These are phyloP conservation scores for Rhineura floridana DNA, from an alignment of 2,113 vertebrate species.

Conservation along the genomic window DNA sequence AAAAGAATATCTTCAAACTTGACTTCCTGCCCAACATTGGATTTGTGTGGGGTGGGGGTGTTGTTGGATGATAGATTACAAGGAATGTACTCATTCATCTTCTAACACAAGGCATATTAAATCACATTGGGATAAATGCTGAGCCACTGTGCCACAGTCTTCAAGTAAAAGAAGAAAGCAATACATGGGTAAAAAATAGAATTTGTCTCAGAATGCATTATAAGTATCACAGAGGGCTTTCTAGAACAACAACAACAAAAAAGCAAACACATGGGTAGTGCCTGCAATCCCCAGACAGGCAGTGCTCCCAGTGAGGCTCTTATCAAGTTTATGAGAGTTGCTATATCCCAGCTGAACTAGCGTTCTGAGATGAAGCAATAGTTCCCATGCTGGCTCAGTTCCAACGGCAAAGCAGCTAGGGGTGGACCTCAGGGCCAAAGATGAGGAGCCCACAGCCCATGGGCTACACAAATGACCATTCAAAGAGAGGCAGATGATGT, in stretches of 20 bases:
- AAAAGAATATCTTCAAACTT: slow-evolving; percentile 28
- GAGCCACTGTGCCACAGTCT: background rate
- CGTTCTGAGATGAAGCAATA: background rate
- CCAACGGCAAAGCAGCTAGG: no score
- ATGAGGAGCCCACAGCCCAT: no score
- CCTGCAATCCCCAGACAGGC: background rate
- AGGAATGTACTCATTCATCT: slow-evolving; percentile 27
- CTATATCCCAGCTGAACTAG: slow-evolving; percentile 21
- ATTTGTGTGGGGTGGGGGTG: background rate
- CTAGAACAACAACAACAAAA: background rate
- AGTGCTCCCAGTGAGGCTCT: background rate
- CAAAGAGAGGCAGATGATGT: no score
- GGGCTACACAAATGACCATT: no score
- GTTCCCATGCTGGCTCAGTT: background rate
- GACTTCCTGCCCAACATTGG: slow-evolving; percentile 8
- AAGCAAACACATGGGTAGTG: background rate
- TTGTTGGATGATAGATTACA: slow-evolving; percentile 43
- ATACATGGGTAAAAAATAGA: slow-evolving; percentile 13
- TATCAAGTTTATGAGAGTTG: slow-evolving; percentile 24
- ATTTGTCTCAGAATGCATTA: background rate
- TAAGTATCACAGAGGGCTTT: slow-evolving; percentile 9
- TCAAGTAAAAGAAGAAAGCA: background rate
- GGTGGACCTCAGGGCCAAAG: no score
- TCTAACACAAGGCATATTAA: slow-evolving; percentile 39
- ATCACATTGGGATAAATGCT: slow-evolving; percentile 15